These are phyloP conservation scores for Brachionus sp. DNA, from an alignment of 1,140 invertebrate species.

Conservation along the genomic window DNA sequence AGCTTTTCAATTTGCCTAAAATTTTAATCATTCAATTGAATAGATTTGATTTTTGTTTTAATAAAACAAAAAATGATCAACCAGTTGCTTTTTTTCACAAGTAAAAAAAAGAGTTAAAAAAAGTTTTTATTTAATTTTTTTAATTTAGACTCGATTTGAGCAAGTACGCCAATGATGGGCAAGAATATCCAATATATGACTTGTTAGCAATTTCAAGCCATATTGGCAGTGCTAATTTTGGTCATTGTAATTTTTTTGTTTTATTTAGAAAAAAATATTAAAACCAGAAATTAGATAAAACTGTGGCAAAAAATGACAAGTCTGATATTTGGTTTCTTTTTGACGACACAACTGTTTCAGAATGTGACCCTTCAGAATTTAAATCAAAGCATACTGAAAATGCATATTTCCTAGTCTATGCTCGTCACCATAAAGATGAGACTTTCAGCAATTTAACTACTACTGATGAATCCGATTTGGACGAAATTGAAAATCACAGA, in stretches of 20 bases:
- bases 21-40: constrained; percentile 13
- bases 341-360: not conserved
- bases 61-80: not conserved
- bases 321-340: not conserved
- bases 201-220: not conserved
- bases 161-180: not conserved
- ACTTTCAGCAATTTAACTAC: not conserved
- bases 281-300: not conserved
- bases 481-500: not conserved
- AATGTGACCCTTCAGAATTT: not conserved
- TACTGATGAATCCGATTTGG: not conserved
- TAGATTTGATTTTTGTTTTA: not conserved
- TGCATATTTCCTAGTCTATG: not conserved
- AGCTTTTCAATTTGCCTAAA: constrained; percentile 1
- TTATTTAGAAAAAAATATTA: not conserved
- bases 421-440: not conserved
- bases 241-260: not conserved
- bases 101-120: not conserved
- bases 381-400: not conserved
- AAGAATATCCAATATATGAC: not conserved
- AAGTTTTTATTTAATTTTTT: not conserved
- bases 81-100: not conserved
- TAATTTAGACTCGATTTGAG: not conserved
- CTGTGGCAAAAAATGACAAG: not conserved
- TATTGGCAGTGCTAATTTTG: not conserved